phyloP scores from a whole-genome alignment of 2,888 invertebrate genomes.

The Ennomos erosarius region DNA sequence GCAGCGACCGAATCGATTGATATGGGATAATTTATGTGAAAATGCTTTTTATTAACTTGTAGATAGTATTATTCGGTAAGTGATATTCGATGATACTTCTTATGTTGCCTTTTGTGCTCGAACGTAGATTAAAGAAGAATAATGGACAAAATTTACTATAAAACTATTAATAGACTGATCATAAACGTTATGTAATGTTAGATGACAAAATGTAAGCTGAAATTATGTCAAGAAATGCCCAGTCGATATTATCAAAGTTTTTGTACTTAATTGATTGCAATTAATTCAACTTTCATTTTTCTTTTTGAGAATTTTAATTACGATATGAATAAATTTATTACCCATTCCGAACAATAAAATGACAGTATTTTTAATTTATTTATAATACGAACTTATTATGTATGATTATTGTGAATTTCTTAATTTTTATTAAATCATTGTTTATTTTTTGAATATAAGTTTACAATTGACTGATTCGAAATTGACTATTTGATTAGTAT shows the following conservation, averaged over 20 bases:
- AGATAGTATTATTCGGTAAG: constrained; percentile 69
- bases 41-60: constrained; percentile 72
- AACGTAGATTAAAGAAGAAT: constrained; percentile 73
- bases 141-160: constrained; percentile 83
- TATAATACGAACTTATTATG: constrained; percentile 60
- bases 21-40: constrained; percentile 74
- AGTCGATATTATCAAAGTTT: constrained; percentile 54
- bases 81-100: constrained; percentile 63
- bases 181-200: constrained; percentile 84
- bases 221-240: constrained; percentile 72
- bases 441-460: constrained; percentile 75
- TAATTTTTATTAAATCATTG: constrained; percentile 71
- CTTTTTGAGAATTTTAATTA: constrained; percentile 71
- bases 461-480: constrained; percentile 79
- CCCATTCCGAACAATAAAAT: constrained; percentile 74
- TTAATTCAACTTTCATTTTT: constrained; percentile 78
- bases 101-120: constrained; percentile 79
- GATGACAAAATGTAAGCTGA: constrained; percentile 81
- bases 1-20: constrained; percentile 50
- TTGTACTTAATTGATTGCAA: constrained; percentile 82
- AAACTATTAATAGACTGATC: constrained; percentile 84
- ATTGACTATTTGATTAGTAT: constrained; percentile 68
- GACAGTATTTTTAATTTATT: constrained; percentile 81
- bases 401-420: constrained; percentile 70
- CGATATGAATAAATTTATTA: constrained; percentile 54